Base-by-base conservation (phyloP, 2,888 invertebrate species). In the Melanostoma mellinum region DNA sequence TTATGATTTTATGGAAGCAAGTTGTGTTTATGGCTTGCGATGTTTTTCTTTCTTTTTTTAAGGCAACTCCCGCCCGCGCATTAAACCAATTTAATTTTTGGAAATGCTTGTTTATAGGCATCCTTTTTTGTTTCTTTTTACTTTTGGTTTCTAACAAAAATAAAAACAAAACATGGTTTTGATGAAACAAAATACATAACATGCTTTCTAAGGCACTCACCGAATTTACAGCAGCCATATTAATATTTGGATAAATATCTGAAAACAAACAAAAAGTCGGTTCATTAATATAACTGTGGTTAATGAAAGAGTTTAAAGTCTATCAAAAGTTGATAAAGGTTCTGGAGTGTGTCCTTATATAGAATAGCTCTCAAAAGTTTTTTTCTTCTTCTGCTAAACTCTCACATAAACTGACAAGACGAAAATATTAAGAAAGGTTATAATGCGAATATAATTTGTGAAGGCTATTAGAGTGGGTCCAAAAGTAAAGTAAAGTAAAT, bases 141-240 rank as follows among this genome's bases (percentile, higher is more conserved):
- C 2, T 42, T 56, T 58, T 60, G 1, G 33, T 61, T 8, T 50
- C 38, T 50, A 38, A 20, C 20, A 20, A 20, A 20, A 20, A 20
- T 20, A 20, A 20, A 20, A 3, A 32, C 6, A 6, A 40, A 50
- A 50, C 35, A n/a, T 56, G 6, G 40, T 63, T 56, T 56, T 42
- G 55, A 61, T 63, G 48, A n/a, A 20, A 56, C 40, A 56, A 61
- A 76, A 60, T 60, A 48, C 56, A n/a, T 20, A 1, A 20, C 20
- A 53, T 72, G 72, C 36, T 63, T 63, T 48, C 32, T 46, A 3
- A n/a, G 55, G 86, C 88, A 90, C 90, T 90, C 90, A 90, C 90
- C 90, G 90, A 89, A 88, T 90, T 90, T 87, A 90, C 88, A 87
- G 90, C 89, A 87, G 90, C 91, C 90, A 90, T 90, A 75, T 69